Base-by-base conservation (phyloP, 2,888 invertebrate species). In the Neoaliturus tenellus region DNA sequence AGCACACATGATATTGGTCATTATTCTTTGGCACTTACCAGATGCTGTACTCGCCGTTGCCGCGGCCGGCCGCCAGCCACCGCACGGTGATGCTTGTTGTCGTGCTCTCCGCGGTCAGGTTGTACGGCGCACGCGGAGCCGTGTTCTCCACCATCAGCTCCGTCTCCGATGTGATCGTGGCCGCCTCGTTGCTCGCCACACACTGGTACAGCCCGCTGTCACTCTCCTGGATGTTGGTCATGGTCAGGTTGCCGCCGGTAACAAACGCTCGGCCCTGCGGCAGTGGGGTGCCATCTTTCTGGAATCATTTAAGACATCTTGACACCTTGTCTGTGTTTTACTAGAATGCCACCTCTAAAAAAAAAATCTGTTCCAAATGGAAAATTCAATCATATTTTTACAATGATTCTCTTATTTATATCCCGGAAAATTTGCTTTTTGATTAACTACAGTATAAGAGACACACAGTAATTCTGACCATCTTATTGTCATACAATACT, bases 61-160 rank as follows among this genome's bases (percentile, higher is more conserved):
- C 93, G 20, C 95, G 94, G 89, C 95, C 95, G 75, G 96, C 97
- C 55, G 97, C 96, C 86, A 94, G 92, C 98, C 98, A 98, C 55
- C 94, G 93, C 33, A 98, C 91, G 81, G 95, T 95, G 67, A 98
- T 94, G 81, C 95, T 94, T 87, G 93, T 93, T 85, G 93, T 92
- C 0, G 94, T 93, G 81, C 96, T 94, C 85, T 94, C 94, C 28
- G 96, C 97, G 28, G 95, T 93, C 62, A 98, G 93, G 91, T 97
- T 96, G 91, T 96, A 95, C 0, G 98, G 98, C 20, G 98, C 97
- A 88, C 97, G 95, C n/a, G 98, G 97, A 33, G 97, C 95, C 80
- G 96, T 94, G 90, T 96, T 97, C 91, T 96, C 95, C 71, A 97
- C 95, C 90, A 96, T 93, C 84, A 97, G 91, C 91, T 97, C 96